Base-by-base conservation (phyloP, 2,797 vertebrate genomes). In the Anolis apletophallus region DNA sequence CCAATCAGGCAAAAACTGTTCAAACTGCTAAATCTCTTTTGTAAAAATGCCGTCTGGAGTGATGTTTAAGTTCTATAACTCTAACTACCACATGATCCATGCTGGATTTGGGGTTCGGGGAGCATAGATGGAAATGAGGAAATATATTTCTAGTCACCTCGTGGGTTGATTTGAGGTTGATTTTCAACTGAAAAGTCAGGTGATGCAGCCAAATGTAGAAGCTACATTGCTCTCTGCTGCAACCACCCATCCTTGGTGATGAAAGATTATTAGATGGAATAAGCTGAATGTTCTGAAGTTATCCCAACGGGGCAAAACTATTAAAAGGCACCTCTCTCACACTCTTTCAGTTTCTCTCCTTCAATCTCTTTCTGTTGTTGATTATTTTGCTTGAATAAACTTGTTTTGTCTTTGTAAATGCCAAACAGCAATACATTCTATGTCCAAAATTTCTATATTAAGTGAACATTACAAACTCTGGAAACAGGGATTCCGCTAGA, bases 401-500 rank as follows among this genome's bases (percentile, higher is more conserved):
- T 23, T 69, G 14, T 34, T 72, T 55, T 16, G 55, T 50, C 52
- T 71, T 73, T 73, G 29, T 13, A 21, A 14, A 12, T 67, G 46
- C 67, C 76, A 23, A 76, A 3, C 34, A 32, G 9, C 34, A 3
- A 11, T 67, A n/a, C 75, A 46, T 54, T 29, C 40, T 23, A 68
- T 69, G 1, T 1, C 0, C 5, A 64, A 75, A 81, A 40, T n/a
- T 8, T 69, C 68, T 57, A 55, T 32, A 69, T 23, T 87, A 21
- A 19, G 46, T 61, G 36, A 72, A 85, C 32, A 46, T 5, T 52
- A 75, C 57, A 68, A 40, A 82, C 46, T 3, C 19, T 21, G 29
- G 0, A 1, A 0, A 5, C 61, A 83, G 0, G 0, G 73, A 81
- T 5, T 16, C 80, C 4, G 73, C 34, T 75, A 55, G 52, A 64